phyloP scores from a whole-genome alignment of 2,113 vertebrate species.

The Crypturellus undulatus region DNA sequence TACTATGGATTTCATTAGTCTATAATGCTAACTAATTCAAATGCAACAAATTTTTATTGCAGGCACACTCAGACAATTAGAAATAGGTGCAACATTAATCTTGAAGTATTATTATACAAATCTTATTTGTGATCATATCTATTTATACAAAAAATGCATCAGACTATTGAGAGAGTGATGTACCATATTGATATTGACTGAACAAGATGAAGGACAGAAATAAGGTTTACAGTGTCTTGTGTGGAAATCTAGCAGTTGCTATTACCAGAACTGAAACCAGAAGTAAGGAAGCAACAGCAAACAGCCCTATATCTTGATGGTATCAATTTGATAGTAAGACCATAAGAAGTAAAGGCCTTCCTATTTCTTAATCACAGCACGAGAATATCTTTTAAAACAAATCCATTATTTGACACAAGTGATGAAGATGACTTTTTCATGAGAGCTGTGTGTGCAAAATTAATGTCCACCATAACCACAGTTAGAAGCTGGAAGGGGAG shows the following conservation, averaged over 20 bases:
- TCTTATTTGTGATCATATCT: neutral
- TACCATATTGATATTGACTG: too few relatives aligned
- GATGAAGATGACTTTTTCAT: neutral
- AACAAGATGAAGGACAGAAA: neutral
- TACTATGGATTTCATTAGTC: neutral
- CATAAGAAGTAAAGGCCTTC: neutral
- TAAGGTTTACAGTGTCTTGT: neutral
- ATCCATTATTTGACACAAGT: neutral
- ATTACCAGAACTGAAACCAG: neutral
- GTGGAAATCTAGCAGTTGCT: neutral
- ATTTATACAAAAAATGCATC: neutral
- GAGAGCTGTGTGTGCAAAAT: neutral
- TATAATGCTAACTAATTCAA: neutral
- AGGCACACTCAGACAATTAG: neutral
- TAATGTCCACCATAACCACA: neutral
- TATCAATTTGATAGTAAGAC: neutral
- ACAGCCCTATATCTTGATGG: neutral
- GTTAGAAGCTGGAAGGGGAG: neutral
- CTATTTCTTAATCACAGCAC: neutral
- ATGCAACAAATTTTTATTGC: neutral
- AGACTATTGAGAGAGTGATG: neutral
- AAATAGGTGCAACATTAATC: neutral
- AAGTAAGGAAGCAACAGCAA: neutral
- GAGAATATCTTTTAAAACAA: slow-evolving; percentile 6
- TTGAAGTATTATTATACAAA: neutral